Evolutionary conservation across 64 coral and sea anemone species (phyloP), one percentile per base, ranked within the genome.

Genomic region (Exaiptasia diaphana): DNA sequence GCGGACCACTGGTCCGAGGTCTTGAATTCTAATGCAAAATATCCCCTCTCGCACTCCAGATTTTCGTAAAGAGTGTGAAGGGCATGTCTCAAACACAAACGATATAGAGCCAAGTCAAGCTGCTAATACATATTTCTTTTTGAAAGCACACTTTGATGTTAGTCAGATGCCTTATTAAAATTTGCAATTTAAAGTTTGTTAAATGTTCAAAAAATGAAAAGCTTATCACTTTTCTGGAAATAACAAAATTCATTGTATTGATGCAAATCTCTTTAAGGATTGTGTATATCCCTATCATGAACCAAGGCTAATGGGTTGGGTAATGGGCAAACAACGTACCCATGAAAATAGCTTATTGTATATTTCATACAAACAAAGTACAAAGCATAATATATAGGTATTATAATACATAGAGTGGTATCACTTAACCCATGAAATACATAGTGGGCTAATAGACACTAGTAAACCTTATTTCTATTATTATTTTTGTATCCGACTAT

Each of bases 41-140:
- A n/a, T n/a, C n/a, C n/a, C n/a, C n/a, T n/a, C n/a, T n/a, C n/a
- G n/a, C n/a, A n/a, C n/a, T n/a, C n/a, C n/a, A n/a, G 54, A 35
- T 79, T 79, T 79, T 41, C 23, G 55, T 38, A 30, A 63, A 28
- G 55, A 79, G 25, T 79, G 76, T 41, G 14, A 38, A 79, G 42
- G 76, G 57, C 76, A 63, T 41, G 17, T 79, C 10, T 54, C 76
- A 4, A 79, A 63, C 55, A 61, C 55, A 21, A 38, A 62, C 4
- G 36, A 79, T 27, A 62, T 79, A 58, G 76, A 79, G 35, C 76
- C 76, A 26, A 54, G 38, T 41, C 54, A 63, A 29, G 76, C 76
- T 39, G 32, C 76, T 41, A 44, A 79, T 79, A 54, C 76, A 79
- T 79, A 6, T 44, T 36, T 61, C 18, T 79, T 39, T 79, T 33